These are phyloP conservation scores for Gambusia affinis DNA, from an alignment of 2,113 vertebrate species.

Conservation along the genomic window DNA sequence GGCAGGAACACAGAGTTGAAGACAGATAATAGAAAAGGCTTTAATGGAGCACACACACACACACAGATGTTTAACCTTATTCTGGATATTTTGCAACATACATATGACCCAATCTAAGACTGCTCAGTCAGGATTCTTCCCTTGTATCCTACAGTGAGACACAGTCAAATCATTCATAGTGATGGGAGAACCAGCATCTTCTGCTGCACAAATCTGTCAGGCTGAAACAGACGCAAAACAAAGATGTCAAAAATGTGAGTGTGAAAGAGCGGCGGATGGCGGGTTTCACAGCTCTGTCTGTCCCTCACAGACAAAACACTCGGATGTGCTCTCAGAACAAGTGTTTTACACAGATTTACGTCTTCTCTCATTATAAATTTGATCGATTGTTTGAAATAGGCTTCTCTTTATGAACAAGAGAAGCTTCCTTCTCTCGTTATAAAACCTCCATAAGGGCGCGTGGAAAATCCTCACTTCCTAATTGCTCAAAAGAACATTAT, in stretches of 20 bases:
- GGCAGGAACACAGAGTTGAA: slow-evolving; percentile 39
- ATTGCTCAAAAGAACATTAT: slow-evolving; percentile 49
- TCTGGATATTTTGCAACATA: not conserved
- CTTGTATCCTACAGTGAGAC: not conserved
- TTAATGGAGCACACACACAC: not conserved
- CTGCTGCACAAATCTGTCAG: slow-evolving; percentile 53
- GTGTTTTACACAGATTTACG: slow-evolving; percentile 40
- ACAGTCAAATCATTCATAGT: slow-evolving; percentile 11
- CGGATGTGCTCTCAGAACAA: slow-evolving; percentile 54
- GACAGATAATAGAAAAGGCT: slow-evolving; percentile 1
- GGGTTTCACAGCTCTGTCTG: slow-evolving; percentile 52
- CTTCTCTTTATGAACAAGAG: slow-evolving; percentile 12
- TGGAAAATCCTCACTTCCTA: slow-evolving; percentile 44
- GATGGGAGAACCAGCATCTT: slow-evolving; percentile 41
- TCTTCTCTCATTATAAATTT: slow-evolving; percentile 42
- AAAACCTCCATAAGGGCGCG: slow-evolving; percentile 31
- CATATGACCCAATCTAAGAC: not conserved
- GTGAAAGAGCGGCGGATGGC: slow-evolving; percentile 41
- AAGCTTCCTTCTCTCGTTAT: not conserved
- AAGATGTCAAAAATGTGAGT: slow-evolving; percentile 56
- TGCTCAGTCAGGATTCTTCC: not conserved
- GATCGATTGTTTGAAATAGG: slow-evolving; percentile 37
- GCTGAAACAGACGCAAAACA: slow-evolving; percentile 51
- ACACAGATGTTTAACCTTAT: not conserved
- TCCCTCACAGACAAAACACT: slow-evolving; percentile 51